Conservation (phyloP, 2,113 vertebrate species). For the Tretioscincus oriximinensis region DNA sequence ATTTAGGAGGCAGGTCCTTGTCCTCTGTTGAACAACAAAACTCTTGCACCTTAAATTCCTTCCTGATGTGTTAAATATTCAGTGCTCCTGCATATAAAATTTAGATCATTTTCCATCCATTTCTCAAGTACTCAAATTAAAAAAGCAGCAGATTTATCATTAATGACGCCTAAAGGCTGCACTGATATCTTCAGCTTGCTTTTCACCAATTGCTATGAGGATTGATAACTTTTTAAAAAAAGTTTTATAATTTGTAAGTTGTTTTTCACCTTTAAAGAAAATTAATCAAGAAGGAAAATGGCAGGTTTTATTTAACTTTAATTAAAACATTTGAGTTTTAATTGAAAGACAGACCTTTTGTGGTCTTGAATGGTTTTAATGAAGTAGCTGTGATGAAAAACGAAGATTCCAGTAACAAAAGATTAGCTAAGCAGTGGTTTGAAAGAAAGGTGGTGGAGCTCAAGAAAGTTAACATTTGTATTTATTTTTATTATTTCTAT, state of each 20-base stretch:
- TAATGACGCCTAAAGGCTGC: neutral
- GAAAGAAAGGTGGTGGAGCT: neutral
- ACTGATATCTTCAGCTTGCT: neutral
- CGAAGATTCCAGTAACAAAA: neutral
- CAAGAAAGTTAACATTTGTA: neutral
- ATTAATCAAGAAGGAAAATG: neutral
- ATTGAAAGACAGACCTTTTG: neutral
- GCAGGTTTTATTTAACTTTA: conserved; percentile 10
- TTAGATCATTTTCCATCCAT: neutral
- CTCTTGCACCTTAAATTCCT: neutral
- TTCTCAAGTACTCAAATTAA: neutral
- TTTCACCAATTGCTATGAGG: neutral
- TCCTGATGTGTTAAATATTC: neutral
- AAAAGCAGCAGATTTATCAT: neutral
- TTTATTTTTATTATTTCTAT: neutral
- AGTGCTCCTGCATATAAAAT: neutral
- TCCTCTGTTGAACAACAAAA: neutral
- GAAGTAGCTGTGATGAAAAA: neutral
- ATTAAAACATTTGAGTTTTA: conserved; percentile 10
- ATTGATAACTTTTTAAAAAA: neutral
- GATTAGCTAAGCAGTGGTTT: neutral
- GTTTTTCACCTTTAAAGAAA: conserved; percentile 18
- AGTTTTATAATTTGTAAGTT: conserved; percentile 4
- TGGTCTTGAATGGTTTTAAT: neutral
- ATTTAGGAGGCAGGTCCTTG: neutral